These are phyloP conservation scores for Poecilia picta DNA, from an alignment of 2,797 vertebrate genomes.

Conservation along the genomic window DNA sequence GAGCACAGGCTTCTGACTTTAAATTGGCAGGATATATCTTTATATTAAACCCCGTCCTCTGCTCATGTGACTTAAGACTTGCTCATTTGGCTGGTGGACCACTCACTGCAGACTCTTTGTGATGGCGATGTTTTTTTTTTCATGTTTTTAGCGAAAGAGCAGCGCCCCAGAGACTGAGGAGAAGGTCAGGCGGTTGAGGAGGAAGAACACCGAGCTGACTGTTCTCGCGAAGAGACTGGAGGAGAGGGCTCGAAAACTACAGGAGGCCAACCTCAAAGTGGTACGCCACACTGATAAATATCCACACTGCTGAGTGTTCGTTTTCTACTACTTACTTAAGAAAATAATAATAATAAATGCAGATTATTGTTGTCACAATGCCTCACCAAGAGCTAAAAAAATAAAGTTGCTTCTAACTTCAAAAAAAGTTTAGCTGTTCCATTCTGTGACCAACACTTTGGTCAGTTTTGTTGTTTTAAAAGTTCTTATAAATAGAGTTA, in stretches of 20 bases:
- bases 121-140: slow-evolving; percentile 45
- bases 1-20: slow-evolving; percentile 1
- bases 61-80: slow-evolving; percentile 16
- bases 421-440: slow-evolving; percentile 16
- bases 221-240: slow-evolving; percentile 97
- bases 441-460: too few species aligned
- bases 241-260: slow-evolving; percentile 93
- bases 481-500: too few species aligned
- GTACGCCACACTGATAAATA: slow-evolving; percentile 71
- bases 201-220: slow-evolving; percentile 94
- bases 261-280: slow-evolving; percentile 97
- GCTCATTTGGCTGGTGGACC: slow-evolving; percentile 6
- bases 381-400: slow-evolving; percentile 23
- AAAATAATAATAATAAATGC: slow-evolving; percentile 8
- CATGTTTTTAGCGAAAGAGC: slow-evolving; percentile 88
- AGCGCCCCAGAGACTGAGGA: slow-evolving; percentile 95
- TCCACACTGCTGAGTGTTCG: background rate
- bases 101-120: slow-evolving; percentile 34
- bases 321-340: slow-evolving; percentile 15
- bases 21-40: background rate
- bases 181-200: slow-evolving; percentile 94
- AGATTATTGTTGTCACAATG: slow-evolving; percentile 9
- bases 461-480: too few species aligned
- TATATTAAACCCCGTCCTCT: background rate
- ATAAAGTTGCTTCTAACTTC: background rate